Base-by-base conservation (phyloP, 1,140 invertebrate species). In the Idris sp. region DNA sequence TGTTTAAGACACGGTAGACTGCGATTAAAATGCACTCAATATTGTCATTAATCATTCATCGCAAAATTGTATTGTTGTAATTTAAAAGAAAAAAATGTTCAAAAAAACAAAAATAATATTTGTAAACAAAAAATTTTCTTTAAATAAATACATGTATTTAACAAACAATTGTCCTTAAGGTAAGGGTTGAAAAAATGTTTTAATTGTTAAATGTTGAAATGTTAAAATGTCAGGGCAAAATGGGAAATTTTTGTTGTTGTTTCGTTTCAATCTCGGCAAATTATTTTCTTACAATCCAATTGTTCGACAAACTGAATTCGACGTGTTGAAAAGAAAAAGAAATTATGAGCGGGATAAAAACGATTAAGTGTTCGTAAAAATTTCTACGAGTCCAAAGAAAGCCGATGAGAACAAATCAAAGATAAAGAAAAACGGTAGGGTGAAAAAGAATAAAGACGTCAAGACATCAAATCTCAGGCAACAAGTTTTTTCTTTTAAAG, bases 371-470 rank as follows among this genome's bases (percentile, higher is more conserved):
- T 49, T 49, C 19, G 14, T 9, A 16, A 49, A 14, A 40, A 31
- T 46, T n/a, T 49, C 43, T 49, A 61, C 38, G 58, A 41, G 38
- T 25, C 8, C 16, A 28, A 35, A 31, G 16, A 61, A 40, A 61
- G 33, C 35, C 43, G 25, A 51, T 43, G 33, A 40, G 35, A 49
- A 22, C 35, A 43, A 61, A 61, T 61, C 58, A 61, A 61, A 48
- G 58, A 61, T 61, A 40, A 61, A 48, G 26, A 43, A 38, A 61
- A 61, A 49, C 14, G 9, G 53, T 13, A 28, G 1, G 15, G 33
- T 1, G 35, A 35, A 49, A 59, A 46, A 46, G 31, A 38, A 28
- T 15, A 48, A 48, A 46, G 30, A 49, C 25, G 22, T 40, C 43
- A 22, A 35, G 25, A 15, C 25, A 38, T 40, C 33, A 49, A 49